Base-by-base conservation (phyloP, 2,113 vertebrate species). In the Taxidea taxus region DNA sequence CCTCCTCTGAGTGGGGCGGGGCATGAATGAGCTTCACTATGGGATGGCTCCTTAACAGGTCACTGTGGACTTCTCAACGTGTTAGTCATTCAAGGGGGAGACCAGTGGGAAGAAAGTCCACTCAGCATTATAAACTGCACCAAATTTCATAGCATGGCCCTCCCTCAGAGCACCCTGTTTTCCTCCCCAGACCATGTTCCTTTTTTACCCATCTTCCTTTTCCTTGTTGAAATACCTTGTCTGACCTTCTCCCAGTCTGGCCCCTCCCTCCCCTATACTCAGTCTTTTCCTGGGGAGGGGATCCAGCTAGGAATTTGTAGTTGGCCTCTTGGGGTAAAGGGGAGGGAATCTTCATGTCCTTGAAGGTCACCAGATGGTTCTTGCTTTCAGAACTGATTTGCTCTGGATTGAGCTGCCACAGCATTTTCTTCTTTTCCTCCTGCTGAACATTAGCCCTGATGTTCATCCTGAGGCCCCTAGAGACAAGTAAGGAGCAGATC, bases 241-340 rank as follows among this genome's bases (percentile, higher is more conserved):
- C 37, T 60, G 29, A 42, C 39, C 3, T 3, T 44, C 15, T 25
- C 27, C 27, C 31, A 4, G 54, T 20, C 16, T 70, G n/a, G 23
- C 64, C 29, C 0, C 10, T 15, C 11, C 47, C 29, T 37, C 2
- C 13, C 42, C 56, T 0, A 4, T 29, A 98, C 99, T 99, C 97
- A 99, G 98, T 99, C 97, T 98, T 99, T 51, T 2, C 60, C 13
- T 44, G 51, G 14, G 96, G 27, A 0, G 7, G 85, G 14, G 44
- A 87, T 88, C 99, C 99, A 44, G 97, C 98, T 0, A 99, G 97
- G 58, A 98, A 83, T 3, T 39, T 91, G 93, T 98, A 98, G 82
- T 97, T 98, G 94, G 98, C 0, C 0, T 92, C 97, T 7, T 34
- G 92, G 92, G 78, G 89, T 15, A 88, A 74, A 0, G 16, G 75